Base-by-base conservation (phyloP, 2,113 vertebrate genomes). In the Hemibagrus wyckioides region DNA sequence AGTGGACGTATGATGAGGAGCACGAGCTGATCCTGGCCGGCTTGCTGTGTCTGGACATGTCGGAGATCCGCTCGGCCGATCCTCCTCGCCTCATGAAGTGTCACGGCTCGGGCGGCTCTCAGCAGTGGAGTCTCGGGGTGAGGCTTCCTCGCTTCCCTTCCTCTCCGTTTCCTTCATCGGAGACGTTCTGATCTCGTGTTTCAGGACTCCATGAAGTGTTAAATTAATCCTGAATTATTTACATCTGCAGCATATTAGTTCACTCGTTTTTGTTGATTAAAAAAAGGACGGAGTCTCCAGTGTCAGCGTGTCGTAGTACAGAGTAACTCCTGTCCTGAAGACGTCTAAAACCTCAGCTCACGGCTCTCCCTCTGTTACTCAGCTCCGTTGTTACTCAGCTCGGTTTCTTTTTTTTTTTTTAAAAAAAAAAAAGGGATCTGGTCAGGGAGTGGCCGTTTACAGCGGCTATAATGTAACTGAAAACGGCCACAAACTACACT, bases 1-100 rank as follows among this genome's bases (percentile, higher is more conserved):
- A 97, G 81, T 99, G 98, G 98, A 71, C 93, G 87, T 98, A 97
- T 11, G 97, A 98, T 0, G 97, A 99, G 85, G 98, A 99, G 23
- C 96, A 98, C 0, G 97, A 99, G 87, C 88, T 99, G 86, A 94
- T 98, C 86, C 92, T 99, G 63, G 97, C 96, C 0, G 96, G 96
- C 19, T 95, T 99, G 6, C 94, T 99, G 28, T 99, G 98, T 91
- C 92, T 99, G 88, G 98, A 99, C 17, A 95, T 99, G 90, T 97
- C 96, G 0, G 98, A 99, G 90, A 97, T 97, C 2, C 95, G 96
- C 63, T 97, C 97, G 0, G 95, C 96, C 0, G 98, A 99, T 84
- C 96, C 97, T 0, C 98, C 98, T 0, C 95, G 97, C 1, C 96
- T 99, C 71, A 99, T 99, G 98, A 99, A 99, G 50, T 99, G 98